phyloP scores from a whole-genome alignment of 2,888 invertebrate species.

The Netelia fuscicornis region DNA sequence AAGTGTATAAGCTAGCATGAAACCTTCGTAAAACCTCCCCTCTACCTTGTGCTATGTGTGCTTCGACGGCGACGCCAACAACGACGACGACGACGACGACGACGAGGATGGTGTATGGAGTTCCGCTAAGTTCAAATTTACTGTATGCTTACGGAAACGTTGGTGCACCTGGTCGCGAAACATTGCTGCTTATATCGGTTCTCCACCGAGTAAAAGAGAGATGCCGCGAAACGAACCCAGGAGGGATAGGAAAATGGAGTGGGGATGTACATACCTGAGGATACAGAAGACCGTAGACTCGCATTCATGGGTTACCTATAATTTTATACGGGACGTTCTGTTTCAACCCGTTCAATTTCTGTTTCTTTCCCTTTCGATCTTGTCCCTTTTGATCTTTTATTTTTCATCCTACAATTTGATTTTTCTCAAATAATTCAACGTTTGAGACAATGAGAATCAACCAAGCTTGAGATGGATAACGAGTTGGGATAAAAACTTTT shows the following conservation, averaged over 20 bases:
- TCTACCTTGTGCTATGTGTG: conserved; percentile 32
- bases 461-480: too few relatives aligned
- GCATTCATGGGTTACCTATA: conserved; percentile 13
- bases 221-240: conserved; percentile 17
- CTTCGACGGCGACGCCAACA: conserved; percentile 49
- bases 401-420: too few relatives aligned
- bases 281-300: conserved; percentile 1
- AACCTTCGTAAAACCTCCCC: conserved; percentile 52
- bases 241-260: conserved; percentile 16
- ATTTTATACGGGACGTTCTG: not conserved
- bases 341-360: not conserved
- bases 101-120: conserved; percentile 68
- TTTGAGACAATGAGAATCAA: not conserved
- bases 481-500: not conserved
- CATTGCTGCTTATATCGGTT: conserved; percentile 51
- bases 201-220: conserved; percentile 48
- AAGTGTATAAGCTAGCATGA: conserved; percentile 56
- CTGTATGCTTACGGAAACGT: conserved; percentile 77
- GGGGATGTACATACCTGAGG: conserved; percentile 22
- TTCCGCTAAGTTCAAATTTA: conserved; percentile 80
- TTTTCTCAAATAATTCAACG: too few relatives aligned
- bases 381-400: too few relatives aligned
- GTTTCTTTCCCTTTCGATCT: too few relatives aligned
- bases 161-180: conserved; percentile 77
- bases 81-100: conserved; percentile 34